Conservation (phyloP, 37 sponge, comb jelly and placozoan species). For the Chondrilla cf. caribensis region DNA sequence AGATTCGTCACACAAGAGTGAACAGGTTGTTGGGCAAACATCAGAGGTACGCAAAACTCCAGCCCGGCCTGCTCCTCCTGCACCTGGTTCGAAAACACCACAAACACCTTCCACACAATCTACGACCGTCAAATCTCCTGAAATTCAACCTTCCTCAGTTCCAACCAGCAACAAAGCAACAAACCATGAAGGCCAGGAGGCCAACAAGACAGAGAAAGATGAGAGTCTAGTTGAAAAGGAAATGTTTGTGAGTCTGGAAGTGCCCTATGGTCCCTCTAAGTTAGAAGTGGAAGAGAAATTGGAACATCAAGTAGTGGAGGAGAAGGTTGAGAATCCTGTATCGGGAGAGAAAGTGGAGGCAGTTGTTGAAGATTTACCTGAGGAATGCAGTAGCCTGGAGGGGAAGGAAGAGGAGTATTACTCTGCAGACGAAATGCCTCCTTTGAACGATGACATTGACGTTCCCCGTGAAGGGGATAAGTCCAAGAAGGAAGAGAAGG, state of each 20-base stretch:
- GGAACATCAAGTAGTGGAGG: background rate
- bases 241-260: background rate
- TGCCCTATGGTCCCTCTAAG: background rate
- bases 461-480: background rate
- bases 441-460: background rate
- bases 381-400: background rate
- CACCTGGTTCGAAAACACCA: no score
- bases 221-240: background rate
- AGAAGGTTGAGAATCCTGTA: background rate
- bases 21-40: no score
- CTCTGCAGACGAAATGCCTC: background rate
- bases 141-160: no score
- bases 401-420: background rate
- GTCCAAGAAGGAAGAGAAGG: background rate
- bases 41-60: no score
- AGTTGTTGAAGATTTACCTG: background rate
- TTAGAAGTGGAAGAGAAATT: background rate
- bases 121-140: no score
- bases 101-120: no score
- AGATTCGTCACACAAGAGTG: no score
- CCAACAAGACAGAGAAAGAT: background rate
- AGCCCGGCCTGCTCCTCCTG: no score
- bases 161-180: no score
- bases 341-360: background rate
- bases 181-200: no score